phyloP scores from a whole-genome alignment of 1,140 invertebrate genomes.

The Ostrea edulis region DNA sequence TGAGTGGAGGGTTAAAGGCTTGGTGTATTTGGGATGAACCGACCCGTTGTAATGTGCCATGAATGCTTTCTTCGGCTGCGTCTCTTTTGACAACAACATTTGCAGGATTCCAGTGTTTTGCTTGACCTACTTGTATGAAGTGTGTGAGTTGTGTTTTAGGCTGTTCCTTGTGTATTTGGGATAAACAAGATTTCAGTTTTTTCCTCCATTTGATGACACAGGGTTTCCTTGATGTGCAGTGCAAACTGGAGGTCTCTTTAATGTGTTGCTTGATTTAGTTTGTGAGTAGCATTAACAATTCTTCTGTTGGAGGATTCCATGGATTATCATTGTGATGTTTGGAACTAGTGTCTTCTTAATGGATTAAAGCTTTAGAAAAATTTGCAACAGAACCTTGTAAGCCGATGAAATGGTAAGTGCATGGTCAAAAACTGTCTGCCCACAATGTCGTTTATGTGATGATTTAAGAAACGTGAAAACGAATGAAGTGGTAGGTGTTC shows the following conservation, averaged over 20 bases:
- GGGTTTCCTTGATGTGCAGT: background rate
- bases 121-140: slow-evolving; percentile 10
- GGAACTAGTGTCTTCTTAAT: background rate
- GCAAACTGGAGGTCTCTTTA: background rate
- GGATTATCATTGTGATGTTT: no score
- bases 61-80: background rate
- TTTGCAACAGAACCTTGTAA: background rate
- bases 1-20: background rate
- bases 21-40: background rate
- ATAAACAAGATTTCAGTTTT: background rate
- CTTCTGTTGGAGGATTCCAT: no score
- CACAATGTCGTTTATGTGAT: no score
- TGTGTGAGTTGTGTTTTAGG: background rate
- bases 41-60: background rate
- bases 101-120: background rate
- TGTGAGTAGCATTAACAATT: background rate
- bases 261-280: background rate
- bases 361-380: background rate
- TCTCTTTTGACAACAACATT: slow-evolving; percentile 22
- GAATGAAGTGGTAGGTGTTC: no score
- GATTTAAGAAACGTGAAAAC: no score
- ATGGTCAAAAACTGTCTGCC: no score
- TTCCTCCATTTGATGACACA: background rate
- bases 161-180: slow-evolving; percentile 2
- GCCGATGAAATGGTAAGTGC: slow-evolving; percentile 3